Evolutionary conservation across 1,140 invertebrate species (phyloP).

Genomic region (Apis dorsata): DNA sequence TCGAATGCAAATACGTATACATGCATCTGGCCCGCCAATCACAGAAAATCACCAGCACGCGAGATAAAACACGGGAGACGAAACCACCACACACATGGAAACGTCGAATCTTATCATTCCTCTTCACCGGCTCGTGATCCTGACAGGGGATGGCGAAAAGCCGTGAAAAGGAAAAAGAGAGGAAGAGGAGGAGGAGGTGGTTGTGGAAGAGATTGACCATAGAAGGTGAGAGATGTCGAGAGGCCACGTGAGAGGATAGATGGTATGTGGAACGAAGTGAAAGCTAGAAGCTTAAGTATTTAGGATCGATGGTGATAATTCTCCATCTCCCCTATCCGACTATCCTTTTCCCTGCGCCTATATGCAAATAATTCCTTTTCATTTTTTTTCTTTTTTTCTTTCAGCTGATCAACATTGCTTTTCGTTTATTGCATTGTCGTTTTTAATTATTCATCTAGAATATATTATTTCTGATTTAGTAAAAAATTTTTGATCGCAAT

Average conservation of each 20-base stretch:
- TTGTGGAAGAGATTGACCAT: conserved; percentile 9
- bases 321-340: conserved; percentile 16
- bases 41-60: background rate
- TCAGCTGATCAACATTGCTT: background rate
- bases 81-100: background rate
- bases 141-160: background rate
- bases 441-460: background rate
- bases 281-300: conserved; percentile 64
- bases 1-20: background rate
- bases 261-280: conserved; percentile 53
- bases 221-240: conserved; percentile 12
- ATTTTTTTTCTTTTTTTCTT: conserved; percentile 27
- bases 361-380: conserved; percentile 35
- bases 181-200: background rate
- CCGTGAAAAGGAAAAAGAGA: background rate
- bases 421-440: background rate
- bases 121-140: background rate
- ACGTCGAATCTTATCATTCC: conserved; percentile 10
- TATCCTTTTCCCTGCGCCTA: conserved; percentile 53
- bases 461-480: too few species aligned
- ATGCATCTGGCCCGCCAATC: background rate
- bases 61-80: background rate
- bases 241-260: conserved; percentile 28
- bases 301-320: conserved; percentile 62
- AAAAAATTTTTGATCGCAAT: too few species aligned